Conservation (phyloP, 1,140 invertebrate genomes). For the Macrocentrus cingulum region DNA sequence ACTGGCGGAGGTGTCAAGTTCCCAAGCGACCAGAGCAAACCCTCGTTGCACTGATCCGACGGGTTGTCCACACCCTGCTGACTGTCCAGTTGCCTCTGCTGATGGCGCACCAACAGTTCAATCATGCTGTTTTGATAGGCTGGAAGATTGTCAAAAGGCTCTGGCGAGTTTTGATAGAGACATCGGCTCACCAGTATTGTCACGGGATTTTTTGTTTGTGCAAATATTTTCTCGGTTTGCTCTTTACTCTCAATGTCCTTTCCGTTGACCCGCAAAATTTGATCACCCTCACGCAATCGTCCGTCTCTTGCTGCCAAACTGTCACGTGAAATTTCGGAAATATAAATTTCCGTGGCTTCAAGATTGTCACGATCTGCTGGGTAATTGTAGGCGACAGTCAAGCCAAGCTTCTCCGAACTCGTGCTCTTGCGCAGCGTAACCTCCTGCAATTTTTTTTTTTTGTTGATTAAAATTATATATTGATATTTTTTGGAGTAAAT, state of each 20-base stretch:
- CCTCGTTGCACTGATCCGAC: slow-evolving; percentile 29
- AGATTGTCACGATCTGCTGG: slow-evolving; percentile 55
- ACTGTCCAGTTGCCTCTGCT: slow-evolving; percentile 39
- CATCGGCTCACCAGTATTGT: slow-evolving; percentile 64
- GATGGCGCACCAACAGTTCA: slow-evolving; percentile 58
- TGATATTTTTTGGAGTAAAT: too few species aligned
- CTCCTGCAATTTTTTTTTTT: slow-evolving; percentile 64
- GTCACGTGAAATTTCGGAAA: slow-evolving; percentile 70
- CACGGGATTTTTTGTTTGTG: slow-evolving; percentile 59
- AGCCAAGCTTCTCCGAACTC: slow-evolving; percentile 66
- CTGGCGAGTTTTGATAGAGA: slow-evolving; percentile 30
- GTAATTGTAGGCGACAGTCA: slow-evolving; percentile 71
- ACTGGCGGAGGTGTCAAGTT: slow-evolving; percentile 37
- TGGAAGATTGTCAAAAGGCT: slow-evolving; percentile 46
- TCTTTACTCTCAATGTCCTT: slow-evolving; percentile 62
- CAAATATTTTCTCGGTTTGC: slow-evolving; percentile 61
- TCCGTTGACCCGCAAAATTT: slow-evolving; percentile 70
- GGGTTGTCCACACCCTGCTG: background rate
- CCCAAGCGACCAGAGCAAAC: background rate
- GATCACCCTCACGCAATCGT: slow-evolving; percentile 71
- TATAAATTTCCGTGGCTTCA: slow-evolving; percentile 65
- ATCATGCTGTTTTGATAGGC: slow-evolving; percentile 62
- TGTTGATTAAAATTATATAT: background rate
- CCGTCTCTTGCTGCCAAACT: slow-evolving; percentile 72
- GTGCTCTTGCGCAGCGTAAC: slow-evolving; percentile 64